Evolutionary conservation across 1,140 invertebrate genomes (phyloP).

Genomic region (Notospermus geniculatus): DNA sequence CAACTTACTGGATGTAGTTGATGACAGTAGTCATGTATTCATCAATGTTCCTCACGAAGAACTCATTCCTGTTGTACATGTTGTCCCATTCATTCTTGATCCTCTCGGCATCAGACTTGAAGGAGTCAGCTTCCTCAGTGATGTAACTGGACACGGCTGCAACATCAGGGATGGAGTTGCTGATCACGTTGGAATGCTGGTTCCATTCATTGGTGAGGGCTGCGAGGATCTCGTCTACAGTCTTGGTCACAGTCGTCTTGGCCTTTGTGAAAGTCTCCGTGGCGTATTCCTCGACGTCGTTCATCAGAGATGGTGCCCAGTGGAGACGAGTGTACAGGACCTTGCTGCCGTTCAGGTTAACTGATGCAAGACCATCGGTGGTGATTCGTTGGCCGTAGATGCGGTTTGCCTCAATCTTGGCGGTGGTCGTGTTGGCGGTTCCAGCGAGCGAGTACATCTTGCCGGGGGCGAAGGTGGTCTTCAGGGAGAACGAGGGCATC

Average conservation of each 20-base stretch:
- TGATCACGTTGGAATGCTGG: too few species aligned
- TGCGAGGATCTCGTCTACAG: too few species aligned
- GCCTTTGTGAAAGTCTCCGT: background rate
- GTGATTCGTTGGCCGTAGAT: conserved; percentile 31
- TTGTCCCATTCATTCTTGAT: background rate
- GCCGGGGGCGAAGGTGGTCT: too few species aligned
- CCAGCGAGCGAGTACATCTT: too few species aligned
- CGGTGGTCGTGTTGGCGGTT: too few species aligned
- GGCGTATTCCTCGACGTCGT: conserved; percentile 14
- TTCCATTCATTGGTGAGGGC: too few species aligned
- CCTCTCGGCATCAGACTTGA: background rate
- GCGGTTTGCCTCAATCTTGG: conserved; percentile 27
- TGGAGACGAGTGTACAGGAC: conserved; percentile 73
- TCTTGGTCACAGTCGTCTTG: too few species aligned
- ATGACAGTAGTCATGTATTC: background rate
- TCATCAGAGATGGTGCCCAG: conserved; percentile 74
- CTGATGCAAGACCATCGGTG: conserved; percentile 59
- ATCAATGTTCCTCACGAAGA: conserved; percentile 2
- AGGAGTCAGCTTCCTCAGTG: background rate
- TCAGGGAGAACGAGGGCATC: too few species aligned
- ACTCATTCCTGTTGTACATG: conserved; percentile 7
- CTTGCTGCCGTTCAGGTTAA: conserved; percentile 79
- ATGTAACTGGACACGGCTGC: background rate
- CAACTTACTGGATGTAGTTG: conserved; percentile 3
- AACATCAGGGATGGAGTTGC: background rate